Evolutionary conservation across 1,140 invertebrate genomes (phyloP), one percentile per base, ranked within the genome.

Genomic region (Ceratina calcarata): DNA sequence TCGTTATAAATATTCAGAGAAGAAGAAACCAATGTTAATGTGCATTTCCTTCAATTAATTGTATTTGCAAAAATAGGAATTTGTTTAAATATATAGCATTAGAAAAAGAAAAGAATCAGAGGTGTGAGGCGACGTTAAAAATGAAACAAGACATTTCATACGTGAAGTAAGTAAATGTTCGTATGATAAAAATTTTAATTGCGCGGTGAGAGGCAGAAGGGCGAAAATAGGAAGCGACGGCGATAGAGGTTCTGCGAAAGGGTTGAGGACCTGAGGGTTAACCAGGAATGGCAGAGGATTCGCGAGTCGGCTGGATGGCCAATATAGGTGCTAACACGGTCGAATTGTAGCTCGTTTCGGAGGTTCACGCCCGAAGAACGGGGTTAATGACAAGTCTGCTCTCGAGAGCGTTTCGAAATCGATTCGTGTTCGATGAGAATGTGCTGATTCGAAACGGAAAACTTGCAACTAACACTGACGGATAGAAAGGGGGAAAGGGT

Each of bases 361-460:
- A 27, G 69, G 76, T 78, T 78, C 76, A 78, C 76, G 76, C 76
- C 76, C 76, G 76, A 78, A 57, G 76, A 78, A 78, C 76, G 76
- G 60, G 76, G 76, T 78, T 78, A 78, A 78, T 78, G 76, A 78
- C 76, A 78, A 78, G 69, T 60, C 32, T 12, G 49, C 51, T 49
- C 76, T 72, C 76, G 68, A 55, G 69, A 72, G 60, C 76, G 60
- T 78, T 78, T 78, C 76, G 76, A 62, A 78, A 78, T 78, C 76
- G 76, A 78, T 78, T 78, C 69, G 76, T 78, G 76, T 78, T 72
- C 76, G 69, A 78, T 72, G 76, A 62, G 76, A 78, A 72, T 62
- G 76, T 69, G 60, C 76, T 78, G 76, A 78, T 78, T 78, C 76
- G 76, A 78, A 78, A 78, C 76, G 76, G 76, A 78, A 78, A 78